Base-by-base conservation (phyloP, 2,113 vertebrate species). In the Vicugna pacos region DNA sequence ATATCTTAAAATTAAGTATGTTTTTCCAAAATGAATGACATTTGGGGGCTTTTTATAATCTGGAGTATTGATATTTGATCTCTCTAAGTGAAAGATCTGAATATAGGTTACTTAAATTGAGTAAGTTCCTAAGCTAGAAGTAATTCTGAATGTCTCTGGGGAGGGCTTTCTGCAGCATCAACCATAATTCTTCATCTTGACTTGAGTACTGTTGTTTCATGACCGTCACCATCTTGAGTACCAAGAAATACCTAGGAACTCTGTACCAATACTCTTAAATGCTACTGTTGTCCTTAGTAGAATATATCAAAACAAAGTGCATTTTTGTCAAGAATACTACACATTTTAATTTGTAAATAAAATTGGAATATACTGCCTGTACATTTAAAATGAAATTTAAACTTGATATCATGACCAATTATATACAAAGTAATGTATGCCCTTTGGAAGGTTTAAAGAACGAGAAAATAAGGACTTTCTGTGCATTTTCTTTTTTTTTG, bases 31-130 rank as follows among this genome's bases (percentile, higher is more conserved):
- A 72, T 54, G 16, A 92, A 20, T 94, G 48, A 26, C 30, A 87
- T 89, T 96, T 91, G 7, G 64, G 46, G 2, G 5, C 64, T 88
- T 92, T 88, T 88, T 88, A n/a, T 94, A 80, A 83, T 97, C 90
- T 84, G 35, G 30, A 91, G 4, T 84, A 70, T 56, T 85, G 13
- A 24, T 97, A 80, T 88, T 79, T 87, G 62, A 52, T 90, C 28
- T 69, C 19, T 38, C 19, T 67, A 48, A 86, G 22, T 84, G 54
- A 16, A 92, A 65, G n/a, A 38, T 89, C 56, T 90, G 30, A 58
- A 86, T 91, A 6, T 89, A 90, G 15, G 30, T 90, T 82, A 65
- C 50, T 82, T 96, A 93, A 85, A 87, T 87, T 19, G 88, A 82
- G 3, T 85, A 82, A 93, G 7, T 93, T 89, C 58, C 64, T 87